Conservation (phyloP, 2,113 vertebrate species). For the Vanacampus margaritifer region DNA sequence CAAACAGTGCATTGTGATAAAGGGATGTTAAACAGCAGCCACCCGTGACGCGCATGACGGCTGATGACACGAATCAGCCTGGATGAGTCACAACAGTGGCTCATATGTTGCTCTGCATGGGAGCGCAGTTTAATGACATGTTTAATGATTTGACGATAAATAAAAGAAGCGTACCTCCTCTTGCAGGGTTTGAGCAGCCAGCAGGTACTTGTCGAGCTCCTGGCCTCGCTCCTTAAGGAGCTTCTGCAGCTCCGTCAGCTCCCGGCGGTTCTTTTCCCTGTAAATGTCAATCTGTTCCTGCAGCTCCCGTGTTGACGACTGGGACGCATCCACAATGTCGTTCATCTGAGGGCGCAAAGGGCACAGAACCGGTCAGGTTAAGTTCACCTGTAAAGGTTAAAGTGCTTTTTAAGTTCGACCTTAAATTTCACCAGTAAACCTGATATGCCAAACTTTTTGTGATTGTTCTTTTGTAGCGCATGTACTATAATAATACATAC, state of each 20-base stretch:
- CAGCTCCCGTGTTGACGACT: constrained; percentile 82
- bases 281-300: constrained; percentile 91
- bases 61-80: constrained; percentile 18
- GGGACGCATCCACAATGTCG: constrained; percentile 82
- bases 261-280: constrained; percentile 86
- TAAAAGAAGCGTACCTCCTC: constrained; percentile 78
- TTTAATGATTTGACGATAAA: constrained; percentile 26
- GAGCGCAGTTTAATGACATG: constrained; percentile 32
- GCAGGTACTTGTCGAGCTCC: constrained; percentile 81
- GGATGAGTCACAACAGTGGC: constrained; percentile 45
- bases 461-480: no score
- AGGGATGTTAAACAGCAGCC: constrained; percentile 10
- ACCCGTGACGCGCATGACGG: constrained; percentile 20
- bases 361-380: background rate
- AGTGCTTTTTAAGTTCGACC: no score
- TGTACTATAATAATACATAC: no score
- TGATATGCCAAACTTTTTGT: no score
- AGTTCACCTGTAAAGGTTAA: background rate
- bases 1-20: constrained; percentile 40
- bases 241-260: constrained; percentile 82
- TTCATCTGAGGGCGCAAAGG: constrained; percentile 77
- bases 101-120: constrained; percentile 35
- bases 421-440: no score
- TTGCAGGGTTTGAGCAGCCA: constrained; percentile 75
- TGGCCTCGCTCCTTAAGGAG: constrained; percentile 83